Conservation (phyloP, 2,888 invertebrate genomes). For the Cybosia mesomella region DNA sequence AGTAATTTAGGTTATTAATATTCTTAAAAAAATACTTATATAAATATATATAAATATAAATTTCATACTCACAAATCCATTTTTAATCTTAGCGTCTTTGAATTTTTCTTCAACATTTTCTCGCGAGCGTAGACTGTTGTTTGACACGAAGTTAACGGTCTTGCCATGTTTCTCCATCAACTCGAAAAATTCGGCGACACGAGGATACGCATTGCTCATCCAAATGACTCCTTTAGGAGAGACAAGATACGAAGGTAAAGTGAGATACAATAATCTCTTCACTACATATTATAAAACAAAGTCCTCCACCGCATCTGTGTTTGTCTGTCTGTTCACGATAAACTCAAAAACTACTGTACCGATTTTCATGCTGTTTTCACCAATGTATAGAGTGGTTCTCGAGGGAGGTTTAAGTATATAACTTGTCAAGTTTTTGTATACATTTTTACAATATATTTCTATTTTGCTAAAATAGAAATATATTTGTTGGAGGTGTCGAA, state of each 20-base stretch:
- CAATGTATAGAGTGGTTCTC: too few species aligned
- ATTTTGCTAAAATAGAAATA: too few species aligned
- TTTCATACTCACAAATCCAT: slow-evolving; percentile 74
- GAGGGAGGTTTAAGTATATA: too few species aligned
- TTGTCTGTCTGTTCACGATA: too few species aligned
- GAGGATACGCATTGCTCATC: slow-evolving; percentile 65
- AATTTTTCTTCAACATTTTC: slow-evolving; percentile 69
- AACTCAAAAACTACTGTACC: too few species aligned
- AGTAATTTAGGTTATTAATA: too few species aligned
- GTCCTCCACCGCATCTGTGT: neutral
- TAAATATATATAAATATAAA: neutral
- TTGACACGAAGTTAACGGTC: slow-evolving; percentile 82
- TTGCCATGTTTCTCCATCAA: slow-evolving; percentile 82
- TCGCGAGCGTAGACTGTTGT: slow-evolving; percentile 76
- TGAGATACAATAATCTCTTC: too few species aligned
- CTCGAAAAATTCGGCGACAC: slow-evolving; percentile 76
- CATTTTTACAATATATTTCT: too few species aligned
- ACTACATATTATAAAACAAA: neutral
- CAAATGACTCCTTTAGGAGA: slow-evolving; percentile 84
- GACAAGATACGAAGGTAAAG: neutral
- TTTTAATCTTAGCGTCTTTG: slow-evolving; percentile 63
- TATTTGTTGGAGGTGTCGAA: too few species aligned
- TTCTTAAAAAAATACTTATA: too few species aligned
- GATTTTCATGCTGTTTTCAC: too few species aligned
- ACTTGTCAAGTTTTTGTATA: too few species aligned